Conservation (phyloP, 2,113 vertebrate species). For the human (Homo sapiens) region GRCh38 chr13:93674001-93674500, state of each 20-base stretch:
- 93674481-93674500: conserved; percentile 45
- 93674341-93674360: neutral
- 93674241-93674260: neutral
- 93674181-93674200: neutral
- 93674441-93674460: conserved; percentile 46
- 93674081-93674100: neutral
- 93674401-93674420: conserved; percentile 34
- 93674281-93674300: neutral
- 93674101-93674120: neutral
- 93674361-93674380: neutral
- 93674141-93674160: neutral
- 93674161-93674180: neutral
- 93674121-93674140: neutral
- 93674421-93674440: neutral
- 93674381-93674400: conserved; percentile 32
- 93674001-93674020: neutral
- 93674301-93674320: neutral
- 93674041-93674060: fast-evolving
- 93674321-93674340: conserved; percentile 3
- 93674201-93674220: neutral
- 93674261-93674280: neutral
- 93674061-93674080: neutral
- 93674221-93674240: neutral
- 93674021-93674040: fast-evolving
- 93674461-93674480: conserved; percentile 41